Percentiles rank a stretch among this genome's conserved stretches.
phyloP scores from a whole-genome alignment of 2,888 invertebrate species.

The Rotaria macrura region DNA sequence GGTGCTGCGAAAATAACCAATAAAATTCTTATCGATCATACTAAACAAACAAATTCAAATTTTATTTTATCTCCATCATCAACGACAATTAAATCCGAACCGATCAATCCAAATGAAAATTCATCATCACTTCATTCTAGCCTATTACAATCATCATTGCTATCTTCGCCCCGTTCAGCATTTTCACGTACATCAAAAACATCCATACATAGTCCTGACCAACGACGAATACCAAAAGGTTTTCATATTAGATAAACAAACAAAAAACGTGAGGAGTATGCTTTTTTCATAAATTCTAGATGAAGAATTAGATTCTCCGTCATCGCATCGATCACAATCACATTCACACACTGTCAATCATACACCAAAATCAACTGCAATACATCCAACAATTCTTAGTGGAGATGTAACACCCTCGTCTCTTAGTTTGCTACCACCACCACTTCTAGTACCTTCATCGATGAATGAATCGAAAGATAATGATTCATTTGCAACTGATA shows the following conservation, averaged over 20 bases:
- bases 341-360: not conserved
- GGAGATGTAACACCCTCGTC: not conserved
- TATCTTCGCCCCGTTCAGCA: conserved; percentile 1
- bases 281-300: not conserved
- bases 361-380: not conserved
- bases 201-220: not conserved
- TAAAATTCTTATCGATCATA: conserved; percentile 6
- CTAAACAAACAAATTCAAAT: not conserved
- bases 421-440: not conserved
- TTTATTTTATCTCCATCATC: not conserved
- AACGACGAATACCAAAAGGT: not conserved
- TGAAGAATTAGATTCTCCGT: not conserved
- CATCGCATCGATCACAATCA: not conserved
- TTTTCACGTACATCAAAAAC: conserved; percentile 14
- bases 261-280: not conserved
- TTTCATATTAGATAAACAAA: not conserved
- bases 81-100: not conserved
- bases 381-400: not conserved
- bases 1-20: not conserved
- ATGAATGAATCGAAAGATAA: conserved; percentile 6
- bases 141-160: conserved; percentile 14
- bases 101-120: not conserved
- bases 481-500: not conserved
- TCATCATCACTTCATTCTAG: not conserved
- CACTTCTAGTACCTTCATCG: not conserved